phyloP scores from a whole-genome alignment of 2,797 vertebrate genomes.

The Urosaurus nigricauda region DNA sequence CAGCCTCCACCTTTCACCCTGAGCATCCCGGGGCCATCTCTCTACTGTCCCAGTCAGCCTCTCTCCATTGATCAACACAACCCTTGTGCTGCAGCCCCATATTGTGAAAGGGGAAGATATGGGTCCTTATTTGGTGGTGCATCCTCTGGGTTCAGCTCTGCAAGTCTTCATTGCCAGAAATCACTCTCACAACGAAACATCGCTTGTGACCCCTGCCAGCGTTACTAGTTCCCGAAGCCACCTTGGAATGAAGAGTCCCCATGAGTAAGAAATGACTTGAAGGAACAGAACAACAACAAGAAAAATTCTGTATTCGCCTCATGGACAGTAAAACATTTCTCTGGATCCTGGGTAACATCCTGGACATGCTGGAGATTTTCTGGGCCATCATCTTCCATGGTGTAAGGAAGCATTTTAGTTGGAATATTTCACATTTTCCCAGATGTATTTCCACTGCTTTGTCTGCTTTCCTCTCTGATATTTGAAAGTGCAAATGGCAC shows the following conservation, averaged over 20 bases:
- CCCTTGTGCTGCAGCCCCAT: background rate
- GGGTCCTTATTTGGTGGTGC: background rate
- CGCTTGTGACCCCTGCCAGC: background rate
- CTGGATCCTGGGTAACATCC: too few relatives aligned
- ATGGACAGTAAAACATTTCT: too few relatives aligned
- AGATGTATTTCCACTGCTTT: background rate
- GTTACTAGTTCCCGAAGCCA: background rate
- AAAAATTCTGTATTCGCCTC: too few relatives aligned
- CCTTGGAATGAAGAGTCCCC: background rate
- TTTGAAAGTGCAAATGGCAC: background rate
- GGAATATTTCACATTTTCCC: background rate
- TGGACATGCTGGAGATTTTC: background rate
- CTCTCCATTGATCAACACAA: constrained; percentile 4
- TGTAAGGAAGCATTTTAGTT: too few relatives aligned
- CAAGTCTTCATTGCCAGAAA: background rate
- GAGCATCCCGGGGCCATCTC: background rate
- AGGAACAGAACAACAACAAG: too few relatives aligned
- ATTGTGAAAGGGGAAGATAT: background rate
- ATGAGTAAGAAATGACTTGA: too few relatives aligned
- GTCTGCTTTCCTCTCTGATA: background rate
- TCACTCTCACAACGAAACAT: too few relatives aligned
- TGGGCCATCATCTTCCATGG: background rate
- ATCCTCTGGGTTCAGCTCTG: background rate
- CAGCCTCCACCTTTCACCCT: constrained; percentile 10
- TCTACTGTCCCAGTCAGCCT: constrained; percentile 10